phyloP scores from a whole-genome alignment of 2,797 vertebrate genomes.

The Enteromius argenteus region DNA sequence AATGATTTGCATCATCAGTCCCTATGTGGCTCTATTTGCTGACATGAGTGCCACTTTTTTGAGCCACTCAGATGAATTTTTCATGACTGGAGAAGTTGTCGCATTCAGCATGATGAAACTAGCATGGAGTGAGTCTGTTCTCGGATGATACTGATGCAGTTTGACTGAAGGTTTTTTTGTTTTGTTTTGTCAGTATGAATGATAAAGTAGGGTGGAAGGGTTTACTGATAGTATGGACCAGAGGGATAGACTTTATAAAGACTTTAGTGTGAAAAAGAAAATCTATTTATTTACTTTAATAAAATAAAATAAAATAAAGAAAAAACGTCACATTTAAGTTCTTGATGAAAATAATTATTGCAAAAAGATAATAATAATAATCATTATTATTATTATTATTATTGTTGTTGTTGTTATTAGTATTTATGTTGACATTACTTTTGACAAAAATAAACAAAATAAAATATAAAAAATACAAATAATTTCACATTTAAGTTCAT shows the following conservation, averaged over 20 bases:
- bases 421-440: no score
- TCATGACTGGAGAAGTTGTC: conserved; percentile 8
- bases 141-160: conserved; percentile 16
- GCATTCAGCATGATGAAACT: neutral
- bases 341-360: no score
- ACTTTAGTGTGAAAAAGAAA: neutral
- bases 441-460: no score
- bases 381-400: no score
- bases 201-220: neutral
- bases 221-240: neutral
- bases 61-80: conserved; percentile 27
- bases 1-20: conserved; percentile 31
- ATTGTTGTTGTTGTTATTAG: no score
- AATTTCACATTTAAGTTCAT: neutral
- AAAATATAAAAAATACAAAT: neutral
- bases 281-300: no score
- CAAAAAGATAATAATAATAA: no score
- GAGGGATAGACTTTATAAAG: neutral
- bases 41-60: conserved; percentile 40
- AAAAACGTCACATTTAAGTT: no score
- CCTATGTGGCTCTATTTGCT: conserved; percentile 31
- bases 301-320: no score
- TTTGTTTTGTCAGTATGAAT: neutral
- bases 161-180: neutral
- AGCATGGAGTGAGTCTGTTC: conserved; percentile 10